Evolutionary conservation across 2,888 invertebrate species (phyloP).

Genomic region (Drosophila histrio): DNA sequence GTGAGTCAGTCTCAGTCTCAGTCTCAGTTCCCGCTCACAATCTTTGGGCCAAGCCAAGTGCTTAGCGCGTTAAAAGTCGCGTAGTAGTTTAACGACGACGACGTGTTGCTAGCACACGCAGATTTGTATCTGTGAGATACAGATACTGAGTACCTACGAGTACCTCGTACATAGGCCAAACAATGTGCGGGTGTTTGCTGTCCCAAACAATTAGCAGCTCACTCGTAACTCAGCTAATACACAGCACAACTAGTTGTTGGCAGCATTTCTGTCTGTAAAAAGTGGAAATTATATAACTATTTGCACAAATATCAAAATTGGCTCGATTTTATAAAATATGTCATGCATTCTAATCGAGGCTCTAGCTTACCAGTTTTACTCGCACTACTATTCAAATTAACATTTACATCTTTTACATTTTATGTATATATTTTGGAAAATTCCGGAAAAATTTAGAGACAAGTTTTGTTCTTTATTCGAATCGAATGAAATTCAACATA

Average conservation of each 20-base stretch:
- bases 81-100: constrained; percentile 75
- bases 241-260: constrained; percentile 3
- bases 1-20: constrained; percentile 33
- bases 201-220: constrained; percentile 58
- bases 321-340: background rate
- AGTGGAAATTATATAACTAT: constrained; percentile 13
- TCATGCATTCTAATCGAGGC: too few relatives aligned
- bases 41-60: constrained; percentile 42
- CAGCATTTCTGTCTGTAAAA: background rate
- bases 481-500: too few relatives aligned
- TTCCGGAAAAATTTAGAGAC: too few relatives aligned
- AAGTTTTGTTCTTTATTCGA: too few relatives aligned
- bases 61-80: constrained; percentile 71
- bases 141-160: constrained; percentile 48
- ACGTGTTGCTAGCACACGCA: constrained; percentile 73
- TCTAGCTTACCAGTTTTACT: background rate
- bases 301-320: background rate
- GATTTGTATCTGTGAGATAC: constrained; percentile 65
- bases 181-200: constrained; percentile 72
- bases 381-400: background rate
- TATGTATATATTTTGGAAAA: too few relatives aligned
- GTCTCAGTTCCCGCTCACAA: background rate
- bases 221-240: constrained; percentile 15
- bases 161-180: background rate
- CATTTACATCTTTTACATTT: too few relatives aligned